A percentile compares a stretch with the other conserved stretches of the same genome.
These are phyloP conservation scores for Pterophyllum scalare DNA, from an alignment of 2,113 vertebrate genomes.

Conservation along the genomic window DNA sequence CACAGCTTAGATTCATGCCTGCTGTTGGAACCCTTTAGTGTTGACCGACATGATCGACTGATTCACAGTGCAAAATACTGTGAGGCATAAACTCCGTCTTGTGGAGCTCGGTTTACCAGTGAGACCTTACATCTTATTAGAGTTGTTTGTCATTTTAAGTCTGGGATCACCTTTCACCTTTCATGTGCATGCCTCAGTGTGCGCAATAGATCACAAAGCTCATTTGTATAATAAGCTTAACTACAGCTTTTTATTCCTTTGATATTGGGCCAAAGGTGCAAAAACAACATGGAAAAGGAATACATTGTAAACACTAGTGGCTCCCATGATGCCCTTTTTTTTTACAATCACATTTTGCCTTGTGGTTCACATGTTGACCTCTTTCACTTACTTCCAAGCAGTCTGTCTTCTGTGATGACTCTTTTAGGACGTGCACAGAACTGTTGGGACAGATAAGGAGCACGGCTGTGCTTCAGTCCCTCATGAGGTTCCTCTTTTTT, in stretches of 20 bases:
- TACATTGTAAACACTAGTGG: not conserved
- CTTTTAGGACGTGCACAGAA: conserved; percentile 1
- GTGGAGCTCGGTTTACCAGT: not conserved
- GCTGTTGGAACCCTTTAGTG: not conserved
- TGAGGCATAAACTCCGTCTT: not conserved
- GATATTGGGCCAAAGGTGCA: conserved; percentile 47
- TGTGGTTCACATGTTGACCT: not conserved
- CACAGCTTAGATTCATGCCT: not conserved
- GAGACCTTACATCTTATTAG: conserved; percentile 22
- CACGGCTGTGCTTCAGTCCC: not conserved
- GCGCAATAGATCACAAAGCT: conserved; percentile 31
- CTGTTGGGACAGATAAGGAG: not conserved
- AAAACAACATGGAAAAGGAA: not conserved
- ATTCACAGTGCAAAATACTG: not conserved
- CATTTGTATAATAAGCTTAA: conserved; percentile 71
- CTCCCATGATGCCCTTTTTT: not conserved
- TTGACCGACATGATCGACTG: not conserved
- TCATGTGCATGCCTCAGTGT: not conserved
- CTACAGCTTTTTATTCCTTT: conserved; percentile 35
- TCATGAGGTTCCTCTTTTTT: not conserved
- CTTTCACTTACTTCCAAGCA: not conserved
- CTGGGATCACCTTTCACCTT: conserved; percentile 34
- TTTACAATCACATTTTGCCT: not conserved
- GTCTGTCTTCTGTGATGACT: not conserved
- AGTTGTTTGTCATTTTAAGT: conserved; percentile 48